A percentile compares a stretch with the other conserved stretches of the same genome.
These are phyloP conservation scores for Neocrepidodera transversa DNA, from an alignment of 2,888 invertebrate genomes.

Conservation along the genomic window DNA sequence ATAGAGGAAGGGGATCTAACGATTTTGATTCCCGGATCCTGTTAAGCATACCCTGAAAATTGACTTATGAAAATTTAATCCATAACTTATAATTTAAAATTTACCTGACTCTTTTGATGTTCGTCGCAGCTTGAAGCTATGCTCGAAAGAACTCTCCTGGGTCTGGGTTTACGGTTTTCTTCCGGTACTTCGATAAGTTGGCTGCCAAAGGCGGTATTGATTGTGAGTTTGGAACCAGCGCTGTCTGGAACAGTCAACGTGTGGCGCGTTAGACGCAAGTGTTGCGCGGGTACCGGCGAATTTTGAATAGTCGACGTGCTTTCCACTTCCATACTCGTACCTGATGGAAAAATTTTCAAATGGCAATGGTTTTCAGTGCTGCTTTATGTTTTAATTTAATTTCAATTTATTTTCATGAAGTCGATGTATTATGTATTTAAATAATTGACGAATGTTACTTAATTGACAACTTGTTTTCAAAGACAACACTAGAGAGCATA, in stretches of 20 bases:
- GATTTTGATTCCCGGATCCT: conserved; percentile 69
- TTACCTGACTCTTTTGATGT: conserved; percentile 54
- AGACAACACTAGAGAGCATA: too few species aligned
- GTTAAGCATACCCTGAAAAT: conserved; percentile 47
- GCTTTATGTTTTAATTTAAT: background rate
- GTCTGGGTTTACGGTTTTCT: conserved; percentile 40
- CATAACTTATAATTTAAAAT: too few species aligned
- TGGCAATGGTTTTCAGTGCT: conserved; percentile 35
- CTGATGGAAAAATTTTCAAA: conserved; percentile 42
- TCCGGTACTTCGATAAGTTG: conserved; percentile 51
- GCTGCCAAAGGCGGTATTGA: conserved; percentile 60
- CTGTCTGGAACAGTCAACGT: conserved; percentile 64
- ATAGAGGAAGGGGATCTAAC: conserved; percentile 68
- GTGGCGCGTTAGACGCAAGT: conserved; percentile 58
- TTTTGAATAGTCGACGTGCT: conserved; percentile 66
- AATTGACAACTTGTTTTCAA: too few species aligned
- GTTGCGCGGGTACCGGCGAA: conserved; percentile 60
- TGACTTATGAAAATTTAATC: too few species aligned
- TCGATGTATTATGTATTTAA: too few species aligned
- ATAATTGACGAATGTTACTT: too few species aligned
- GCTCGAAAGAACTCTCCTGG: conserved; percentile 68
- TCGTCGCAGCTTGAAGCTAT: conserved; percentile 72
- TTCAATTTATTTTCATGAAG: too few species aligned
- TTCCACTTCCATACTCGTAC: conserved; percentile 64
- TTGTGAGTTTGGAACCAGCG: conserved; percentile 61